These are phyloP conservation scores for Acanthochromis polyacanthus DNA, from an alignment of 2,113 vertebrate genomes.

Conservation along the genomic window DNA sequence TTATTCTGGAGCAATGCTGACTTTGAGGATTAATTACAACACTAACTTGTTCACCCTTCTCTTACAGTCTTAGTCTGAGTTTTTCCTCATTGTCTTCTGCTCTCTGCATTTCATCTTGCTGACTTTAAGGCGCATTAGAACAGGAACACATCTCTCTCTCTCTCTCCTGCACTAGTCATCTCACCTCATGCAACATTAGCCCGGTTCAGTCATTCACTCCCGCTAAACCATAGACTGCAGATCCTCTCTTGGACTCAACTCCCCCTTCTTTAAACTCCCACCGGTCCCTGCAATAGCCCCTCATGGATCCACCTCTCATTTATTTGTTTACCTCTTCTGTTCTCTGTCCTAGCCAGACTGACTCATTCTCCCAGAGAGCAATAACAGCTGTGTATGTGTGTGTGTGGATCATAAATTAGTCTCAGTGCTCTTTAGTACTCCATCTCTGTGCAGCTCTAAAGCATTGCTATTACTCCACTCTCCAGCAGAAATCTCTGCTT, in stretches of 20 bases:
- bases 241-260: too few species aligned
- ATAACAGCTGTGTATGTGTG: conserved; percentile 30
- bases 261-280: too few species aligned
- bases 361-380: conserved; percentile 52
- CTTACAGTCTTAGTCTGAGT: neutral
- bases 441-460: conserved; percentile 51
- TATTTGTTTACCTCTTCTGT: conserved; percentile 50
- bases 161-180: too few species aligned
- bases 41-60: conserved; percentile 39
- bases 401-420: conserved; percentile 37
- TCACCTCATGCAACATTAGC: too few species aligned
- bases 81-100: conserved; percentile 8
- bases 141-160: neutral
- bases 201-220: too few species aligned
- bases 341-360: conserved; percentile 35
- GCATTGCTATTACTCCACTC: conserved; percentile 49
- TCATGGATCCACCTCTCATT: conserved; percentile 17
- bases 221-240: too few species aligned
- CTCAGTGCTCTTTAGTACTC: conserved; percentile 50
- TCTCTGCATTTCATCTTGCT: conserved; percentile 23
- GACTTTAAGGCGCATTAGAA: conserved; percentile 9
- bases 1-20: conserved; percentile 40
- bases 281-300: too few species aligned
- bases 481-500: neutral
- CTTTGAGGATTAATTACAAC: conserved; percentile 63